Base-by-base conservation (phyloP, 2,888 invertebrate species). In the Axea sp. region DNA sequence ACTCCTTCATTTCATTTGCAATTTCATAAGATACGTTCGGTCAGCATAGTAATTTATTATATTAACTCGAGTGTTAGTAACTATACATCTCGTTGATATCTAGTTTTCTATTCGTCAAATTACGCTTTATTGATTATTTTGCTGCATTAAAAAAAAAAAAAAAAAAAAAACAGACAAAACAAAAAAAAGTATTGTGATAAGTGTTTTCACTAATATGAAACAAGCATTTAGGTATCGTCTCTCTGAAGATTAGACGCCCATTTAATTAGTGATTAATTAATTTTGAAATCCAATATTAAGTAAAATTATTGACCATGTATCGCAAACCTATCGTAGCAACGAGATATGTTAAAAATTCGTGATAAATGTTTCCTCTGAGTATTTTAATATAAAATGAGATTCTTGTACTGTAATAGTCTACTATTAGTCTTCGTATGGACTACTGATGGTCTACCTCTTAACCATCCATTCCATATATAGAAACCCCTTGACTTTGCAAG, bases 371-470 rank as follows among this genome's bases (percentile, higher is more conserved):
- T 53, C 26, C 53, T 26, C 45, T 12, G 17, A 31, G 19, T 41
- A 22, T 69, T 72, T 72, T 35, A 65, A 51, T 49, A 51, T 72
- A 72, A 71, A 71, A 72, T 72, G 65, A 65, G 65, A 72, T 65
- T 72, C 72, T 65, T 65, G 65, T 72, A 59, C 72, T 65, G 65
- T 59, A 72, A 59, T 59, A 72, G 43, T 65, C 35, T 12, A 39
- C 65, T 65, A 72, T 72, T 72, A 72, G 64, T 72, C 65, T 72
- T 64, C 62, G 37, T 55, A 62, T 71, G 47, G 55, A 71, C 71
- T 71, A 71, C 71, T 71, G 71, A 71, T 62, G 62, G 71, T 71
- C 45, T 35, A 43, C 41, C 67, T 57, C 57, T 57, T n/a, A 59
- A 41, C 53, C 43, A 22, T 55, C 60, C 62, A 53, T 51, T 62